Base-by-base conservation (phyloP, 2,797 vertebrate species). In the Sebastes cheni region DNA sequence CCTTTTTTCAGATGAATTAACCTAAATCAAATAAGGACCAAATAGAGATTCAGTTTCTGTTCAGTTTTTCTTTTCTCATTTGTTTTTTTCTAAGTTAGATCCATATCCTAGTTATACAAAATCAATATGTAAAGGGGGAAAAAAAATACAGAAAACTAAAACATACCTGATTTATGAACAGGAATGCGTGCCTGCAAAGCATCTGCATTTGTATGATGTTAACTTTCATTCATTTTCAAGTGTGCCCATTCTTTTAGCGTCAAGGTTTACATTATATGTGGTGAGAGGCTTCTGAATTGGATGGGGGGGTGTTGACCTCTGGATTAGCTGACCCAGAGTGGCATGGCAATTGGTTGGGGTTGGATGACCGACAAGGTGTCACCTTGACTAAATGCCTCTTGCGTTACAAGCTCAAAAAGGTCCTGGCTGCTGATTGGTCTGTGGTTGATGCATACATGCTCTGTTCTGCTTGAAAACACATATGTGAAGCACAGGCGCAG, bases 381-480 rank as follows among this genome's bases (percentile, higher is more conserved):
- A 76, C 78, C 70, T 77, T 75, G 73, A 80, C 77, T 80, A 70
- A 6, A 65, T 67, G 32, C 42, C 70, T 73, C 65, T 30, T 61
- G 60, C 3, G 6, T 23, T 52, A 27, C 5, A 3, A 22, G 54
- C 20, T 75, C 39, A 30, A 22, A 65, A 50, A 67, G 11, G 6
- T 23, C 66, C 60, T 20, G 14, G 9, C 36, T 30, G 32, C 55
- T 72, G 73, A 77, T 71, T 75, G 32, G 36, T 59, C 62, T 79
- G 64, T 76, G 62, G 42, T 66, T 70, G 18, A n/a, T n/a, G 36
- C 7, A 16, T 29, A 29, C 46, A 58, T 32, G 30, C 20, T 55
- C 25, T 69, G 74, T 34, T 78, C 16, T 2, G 6, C 16, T 72
- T 56, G 8, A 64, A 46, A 22, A 75, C 56, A 60, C 4, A 7